Evolutionary conservation across 1,140 invertebrate genomes (phyloP).

Genomic region (Musca vetustissima): DNA sequence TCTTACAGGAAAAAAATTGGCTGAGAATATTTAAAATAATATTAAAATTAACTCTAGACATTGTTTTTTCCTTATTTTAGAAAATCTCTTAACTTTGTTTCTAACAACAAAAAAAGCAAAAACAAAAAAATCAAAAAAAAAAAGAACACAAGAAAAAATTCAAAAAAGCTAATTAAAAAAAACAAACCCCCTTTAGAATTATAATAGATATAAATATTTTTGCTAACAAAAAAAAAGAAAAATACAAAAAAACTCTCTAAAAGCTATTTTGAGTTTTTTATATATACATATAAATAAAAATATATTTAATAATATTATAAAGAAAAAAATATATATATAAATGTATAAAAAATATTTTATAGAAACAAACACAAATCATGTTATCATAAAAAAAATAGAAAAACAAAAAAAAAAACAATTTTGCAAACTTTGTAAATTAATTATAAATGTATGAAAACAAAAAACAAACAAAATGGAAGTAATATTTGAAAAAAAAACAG

Average conservation of each 20-base stretch:
- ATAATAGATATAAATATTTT: conserved; percentile 19
- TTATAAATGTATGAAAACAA: conserved; percentile 9
- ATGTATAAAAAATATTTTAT: conserved; percentile 18
- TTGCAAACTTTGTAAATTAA: conserved; percentile 20
- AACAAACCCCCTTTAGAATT: not conserved
- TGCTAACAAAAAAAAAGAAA: conserved; percentile 10
- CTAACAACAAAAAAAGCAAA: conserved; percentile 9
- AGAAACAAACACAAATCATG: conserved; percentile 10
- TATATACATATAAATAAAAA: conserved; percentile 9
- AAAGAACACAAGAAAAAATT: conserved; percentile 21
- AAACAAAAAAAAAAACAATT: conserved; percentile 7
- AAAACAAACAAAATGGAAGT: not conserved
- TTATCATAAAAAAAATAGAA: too few relatives aligned
- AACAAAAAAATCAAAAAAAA: conserved; percentile 21
- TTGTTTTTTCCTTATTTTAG: too few relatives aligned
- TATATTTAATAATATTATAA: not conserved
- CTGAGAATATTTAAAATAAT: too few relatives aligned
- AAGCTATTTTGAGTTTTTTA: conserved; percentile 17
- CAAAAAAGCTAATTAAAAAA: conserved; percentile 12
- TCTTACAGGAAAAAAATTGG: too few relatives aligned
- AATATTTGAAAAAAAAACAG: conserved; percentile 6
- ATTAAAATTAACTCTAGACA: too few relatives aligned
- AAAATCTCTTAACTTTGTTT: conserved; percentile 8
- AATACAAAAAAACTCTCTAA: conserved; percentile 5
- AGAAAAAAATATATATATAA: conserved; percentile 8